A percentile compares a stretch with the other conserved stretches of the same genome.
These are phyloP conservation scores for Blastobasis adustella DNA, from an alignment of 2,888 invertebrate species.

Conservation along the genomic window DNA sequence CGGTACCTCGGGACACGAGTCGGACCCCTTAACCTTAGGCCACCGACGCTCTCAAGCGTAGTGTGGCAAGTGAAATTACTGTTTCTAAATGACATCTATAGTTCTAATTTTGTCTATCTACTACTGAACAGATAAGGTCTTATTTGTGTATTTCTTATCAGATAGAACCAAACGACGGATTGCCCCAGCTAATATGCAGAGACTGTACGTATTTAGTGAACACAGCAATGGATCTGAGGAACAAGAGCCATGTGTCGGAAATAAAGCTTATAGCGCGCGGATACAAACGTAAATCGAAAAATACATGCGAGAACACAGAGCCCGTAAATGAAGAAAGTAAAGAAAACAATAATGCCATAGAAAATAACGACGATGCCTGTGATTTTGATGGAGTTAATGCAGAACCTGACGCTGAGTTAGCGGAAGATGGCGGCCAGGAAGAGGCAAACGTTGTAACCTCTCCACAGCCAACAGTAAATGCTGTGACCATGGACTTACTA, in stretches of 20 bases:
- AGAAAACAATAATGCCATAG: neutral
- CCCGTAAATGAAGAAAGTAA: neutral
- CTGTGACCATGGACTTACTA: too few relatives aligned
- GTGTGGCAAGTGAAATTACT: too few relatives aligned
- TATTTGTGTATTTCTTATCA: conserved; percentile 4
- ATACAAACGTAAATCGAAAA: neutral
- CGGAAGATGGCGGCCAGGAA: conserved; percentile 4
- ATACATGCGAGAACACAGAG: neutral
- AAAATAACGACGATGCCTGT: conserved; percentile 3
- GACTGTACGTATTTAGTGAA: conserved; percentile 12
- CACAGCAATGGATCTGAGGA: conserved; percentile 10
- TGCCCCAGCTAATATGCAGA: conserved; percentile 16
- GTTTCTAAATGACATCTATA: too few relatives aligned
- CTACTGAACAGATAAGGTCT: too few relatives aligned
- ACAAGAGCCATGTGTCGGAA: conserved; percentile 7
- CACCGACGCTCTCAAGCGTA: too few relatives aligned
- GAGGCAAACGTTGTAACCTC: neutral
- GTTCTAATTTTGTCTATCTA: too few relatives aligned
- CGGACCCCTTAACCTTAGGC: too few relatives aligned
- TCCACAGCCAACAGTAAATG: neutral
- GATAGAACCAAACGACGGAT: conserved; percentile 16
- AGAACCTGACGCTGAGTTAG: conserved; percentile 5
- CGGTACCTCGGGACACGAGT: too few relatives aligned
- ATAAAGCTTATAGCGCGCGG: conserved; percentile 9
- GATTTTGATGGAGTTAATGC: conserved; percentile 9